Conservation (phyloP, 1,140 invertebrate species). For the Penaeus japonicus region DNA sequence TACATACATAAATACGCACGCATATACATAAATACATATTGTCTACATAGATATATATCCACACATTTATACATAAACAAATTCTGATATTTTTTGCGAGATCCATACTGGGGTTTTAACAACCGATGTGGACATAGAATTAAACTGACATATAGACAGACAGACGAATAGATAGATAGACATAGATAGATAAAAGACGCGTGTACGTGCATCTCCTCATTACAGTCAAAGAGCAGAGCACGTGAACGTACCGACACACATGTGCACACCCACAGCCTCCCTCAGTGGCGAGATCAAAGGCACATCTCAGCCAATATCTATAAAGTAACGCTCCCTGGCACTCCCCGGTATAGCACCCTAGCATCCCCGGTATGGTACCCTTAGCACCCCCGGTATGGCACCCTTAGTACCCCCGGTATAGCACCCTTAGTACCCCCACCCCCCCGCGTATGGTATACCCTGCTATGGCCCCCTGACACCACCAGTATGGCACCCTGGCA, state of each 20-base stretch:
- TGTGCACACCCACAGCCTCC: neutral
- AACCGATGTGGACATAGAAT: neutral
- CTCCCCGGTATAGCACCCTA: too few relatives aligned
- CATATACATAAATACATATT: neutral
- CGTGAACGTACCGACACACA: neutral
- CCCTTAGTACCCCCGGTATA: too few relatives aligned
- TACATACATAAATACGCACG: neutral
- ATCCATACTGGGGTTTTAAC: too few relatives aligned
- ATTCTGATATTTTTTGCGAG: neutral
- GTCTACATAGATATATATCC: conserved; percentile 19
- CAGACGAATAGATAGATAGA: conserved; percentile 15
- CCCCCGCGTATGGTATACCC: too few relatives aligned
- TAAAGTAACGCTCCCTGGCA: too few relatives aligned
- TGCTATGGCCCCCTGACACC: too few relatives aligned
- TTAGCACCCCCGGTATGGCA: too few relatives aligned
- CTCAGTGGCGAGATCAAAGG: too few relatives aligned
- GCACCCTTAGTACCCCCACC: too few relatives aligned
- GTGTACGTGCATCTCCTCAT: neutral
- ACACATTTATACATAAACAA: conserved; percentile 7
- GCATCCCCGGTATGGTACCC: too few relatives aligned
- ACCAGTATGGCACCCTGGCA: too few relatives aligned
- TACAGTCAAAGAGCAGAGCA: neutral
- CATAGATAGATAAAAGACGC: neutral
- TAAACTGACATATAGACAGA: neutral
- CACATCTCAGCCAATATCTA: too few relatives aligned